These are phyloP conservation scores for Nymphalis io DNA, from an alignment of 1,140 invertebrate species.

Conservation along the genomic window DNA sequence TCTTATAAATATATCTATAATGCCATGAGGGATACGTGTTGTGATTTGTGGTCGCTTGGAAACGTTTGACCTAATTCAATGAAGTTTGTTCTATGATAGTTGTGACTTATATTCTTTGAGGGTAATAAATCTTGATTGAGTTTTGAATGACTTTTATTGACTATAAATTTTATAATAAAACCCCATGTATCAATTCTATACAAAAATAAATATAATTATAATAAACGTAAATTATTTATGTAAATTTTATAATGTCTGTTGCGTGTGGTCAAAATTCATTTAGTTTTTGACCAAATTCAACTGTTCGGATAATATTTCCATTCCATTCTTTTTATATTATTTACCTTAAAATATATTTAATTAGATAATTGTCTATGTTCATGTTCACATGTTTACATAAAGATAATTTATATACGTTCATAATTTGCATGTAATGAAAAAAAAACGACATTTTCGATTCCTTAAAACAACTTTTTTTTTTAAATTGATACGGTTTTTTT, in stretches of 20 bases:
- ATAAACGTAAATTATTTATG: not conserved
- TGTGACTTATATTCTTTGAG: conserved; percentile 40
- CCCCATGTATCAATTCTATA: conserved; percentile 1
- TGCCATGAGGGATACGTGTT: conserved; percentile 47
- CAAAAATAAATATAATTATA: not conserved
- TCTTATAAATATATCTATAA: conserved; percentile 47
- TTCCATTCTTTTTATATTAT: no score
- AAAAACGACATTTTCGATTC: no score
- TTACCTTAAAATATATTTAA: no score
- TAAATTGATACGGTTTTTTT: conserved; percentile 8
- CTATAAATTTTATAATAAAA: conserved; percentile 53
- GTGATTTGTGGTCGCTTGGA: conserved; percentile 57
- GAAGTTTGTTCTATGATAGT: conserved; percentile 42
- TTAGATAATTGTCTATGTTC: no score
- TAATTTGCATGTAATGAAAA: no score
- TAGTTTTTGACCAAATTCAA: no score
- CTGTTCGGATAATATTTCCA: no score
- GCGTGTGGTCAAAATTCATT: no score
- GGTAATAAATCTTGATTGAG: not conserved
- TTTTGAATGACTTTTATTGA: conserved; percentile 53
- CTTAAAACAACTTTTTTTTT: no score
- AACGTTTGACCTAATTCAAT: conserved; percentile 54
- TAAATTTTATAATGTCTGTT: no score
- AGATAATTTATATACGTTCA: no score
- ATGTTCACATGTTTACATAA: no score